Evolutionary conservation across 2,888 invertebrate species (phyloP).

Genomic region (Drosophila recens): DNA sequence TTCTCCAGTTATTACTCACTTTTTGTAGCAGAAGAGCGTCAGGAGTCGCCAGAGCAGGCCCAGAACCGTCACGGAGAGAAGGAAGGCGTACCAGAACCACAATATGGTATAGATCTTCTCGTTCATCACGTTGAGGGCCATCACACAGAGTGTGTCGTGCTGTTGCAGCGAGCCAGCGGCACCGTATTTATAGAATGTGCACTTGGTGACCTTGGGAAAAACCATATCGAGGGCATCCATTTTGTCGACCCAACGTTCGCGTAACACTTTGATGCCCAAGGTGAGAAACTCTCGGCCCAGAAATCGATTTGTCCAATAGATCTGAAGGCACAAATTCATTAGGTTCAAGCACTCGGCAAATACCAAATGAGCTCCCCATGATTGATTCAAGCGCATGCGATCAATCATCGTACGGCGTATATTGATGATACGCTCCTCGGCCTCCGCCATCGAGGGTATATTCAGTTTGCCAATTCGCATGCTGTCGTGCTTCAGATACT

Average conservation of each 20-base stretch:
- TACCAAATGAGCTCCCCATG: slow-evolving; percentile 92
- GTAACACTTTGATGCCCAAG: slow-evolving; percentile 89
- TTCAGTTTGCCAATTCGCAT: slow-evolving; percentile 82
- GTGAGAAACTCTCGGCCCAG: slow-evolving; percentile 91
- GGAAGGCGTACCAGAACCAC: slow-evolving; percentile 92
- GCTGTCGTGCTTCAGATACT: slow-evolving; percentile 77
- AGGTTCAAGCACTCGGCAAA: slow-evolving; percentile 92
- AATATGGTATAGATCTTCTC: slow-evolving; percentile 95
- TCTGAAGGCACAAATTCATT: slow-evolving; percentile 91
- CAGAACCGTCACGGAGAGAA: slow-evolving; percentile 83
- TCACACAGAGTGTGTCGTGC: slow-evolving; percentile 94
- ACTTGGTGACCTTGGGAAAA: slow-evolving; percentile 96
- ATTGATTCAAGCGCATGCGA: slow-evolving; percentile 88
- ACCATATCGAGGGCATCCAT: slow-evolving; percentile 91
- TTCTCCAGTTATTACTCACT: slow-evolving; percentile 85
- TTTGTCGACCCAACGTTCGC: slow-evolving; percentile 86
- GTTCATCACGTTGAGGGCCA: slow-evolving; percentile 95
- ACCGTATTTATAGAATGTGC: slow-evolving; percentile 95
- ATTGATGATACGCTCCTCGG: slow-evolving; percentile 83
- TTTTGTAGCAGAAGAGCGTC: slow-evolving; percentile 89
- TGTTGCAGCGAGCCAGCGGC: slow-evolving; percentile 93
- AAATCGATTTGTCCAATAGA: slow-evolving; percentile 91
- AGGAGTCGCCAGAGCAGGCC: slow-evolving; percentile 91
- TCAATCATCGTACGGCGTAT: slow-evolving; percentile 85
- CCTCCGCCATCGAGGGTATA: slow-evolving; percentile 86